Evolutionary conservation across 2,888 invertebrate species (phyloP).

Genomic region (Leptarthrus brevirostris): DNA sequence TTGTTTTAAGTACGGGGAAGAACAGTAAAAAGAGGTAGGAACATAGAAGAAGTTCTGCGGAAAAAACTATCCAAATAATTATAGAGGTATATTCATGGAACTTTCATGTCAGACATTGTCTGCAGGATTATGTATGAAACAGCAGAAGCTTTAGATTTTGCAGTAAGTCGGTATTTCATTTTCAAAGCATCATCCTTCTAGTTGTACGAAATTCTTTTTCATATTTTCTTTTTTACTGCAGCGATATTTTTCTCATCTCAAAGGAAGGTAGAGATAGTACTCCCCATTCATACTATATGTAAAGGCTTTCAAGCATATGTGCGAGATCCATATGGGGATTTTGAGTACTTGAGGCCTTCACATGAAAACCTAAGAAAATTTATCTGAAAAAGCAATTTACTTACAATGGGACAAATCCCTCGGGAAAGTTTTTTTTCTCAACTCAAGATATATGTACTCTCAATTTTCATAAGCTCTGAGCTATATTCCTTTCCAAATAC

Average conservation of each 20-base stretch:
- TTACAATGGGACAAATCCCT: slow-evolving; percentile 46
- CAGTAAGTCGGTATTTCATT: neutral
- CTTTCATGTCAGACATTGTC: too few relatives aligned
- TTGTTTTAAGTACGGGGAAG: neutral
- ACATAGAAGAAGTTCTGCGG: neutral
- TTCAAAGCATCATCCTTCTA: slow-evolving; percentile 1
- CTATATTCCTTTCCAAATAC: neutral
- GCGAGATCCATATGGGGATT: neutral
- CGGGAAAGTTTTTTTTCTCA: slow-evolving; percentile 18
- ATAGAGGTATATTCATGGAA: too few relatives aligned
- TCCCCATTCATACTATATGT: neutral
- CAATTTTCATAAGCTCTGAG: slow-evolving; percentile 1
- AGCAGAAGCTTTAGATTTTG: neutral
- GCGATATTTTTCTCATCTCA: slow-evolving; percentile 25
- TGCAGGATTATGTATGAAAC: neutral
- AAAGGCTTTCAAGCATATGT: neutral
- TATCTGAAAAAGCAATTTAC: slow-evolving; percentile 46
- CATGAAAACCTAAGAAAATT: slow-evolving; percentile 37
- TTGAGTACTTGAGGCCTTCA: slow-evolving; percentile 27
- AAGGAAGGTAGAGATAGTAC: slow-evolving; percentile 15
- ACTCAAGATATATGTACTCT: neutral
- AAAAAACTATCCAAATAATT: neutral
- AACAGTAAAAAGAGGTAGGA: neutral
- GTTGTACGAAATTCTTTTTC: neutral
- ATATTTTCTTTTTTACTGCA: slow-evolving; percentile 25